phyloP scores from a whole-genome alignment of 1,140 invertebrate genomes.

The Drosophila melanica region DNA sequence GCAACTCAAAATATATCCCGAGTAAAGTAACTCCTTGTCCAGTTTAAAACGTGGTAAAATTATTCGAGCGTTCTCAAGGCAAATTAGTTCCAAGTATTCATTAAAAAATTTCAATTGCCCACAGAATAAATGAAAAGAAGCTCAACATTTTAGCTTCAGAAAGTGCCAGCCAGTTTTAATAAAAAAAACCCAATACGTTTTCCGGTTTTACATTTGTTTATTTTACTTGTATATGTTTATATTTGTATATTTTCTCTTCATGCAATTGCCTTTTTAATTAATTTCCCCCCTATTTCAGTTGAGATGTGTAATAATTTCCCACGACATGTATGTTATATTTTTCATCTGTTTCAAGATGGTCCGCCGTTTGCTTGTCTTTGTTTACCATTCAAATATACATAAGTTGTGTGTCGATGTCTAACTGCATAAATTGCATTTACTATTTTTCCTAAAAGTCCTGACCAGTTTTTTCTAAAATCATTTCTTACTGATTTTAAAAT shows the following conservation, averaged over 20 bases:
- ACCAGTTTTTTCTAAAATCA: constrained; percentile 35
- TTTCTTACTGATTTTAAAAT: constrained; percentile 27
- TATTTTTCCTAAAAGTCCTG: constrained; percentile 39
- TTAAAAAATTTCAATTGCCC: too few species aligned
- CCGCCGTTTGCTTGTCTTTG: constrained; percentile 16
- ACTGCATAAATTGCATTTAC: constrained; percentile 30
- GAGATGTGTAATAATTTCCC: constrained; percentile 24
- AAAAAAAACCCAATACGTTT: neutral
- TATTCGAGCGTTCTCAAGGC: too few species aligned
- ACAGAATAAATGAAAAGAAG: too few species aligned
- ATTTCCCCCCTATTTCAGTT: constrained; percentile 22
- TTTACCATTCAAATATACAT: constrained; percentile 21
- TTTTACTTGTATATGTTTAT: constrained; percentile 47
- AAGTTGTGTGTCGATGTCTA: constrained; percentile 34
- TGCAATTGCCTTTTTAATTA: constrained; percentile 30
- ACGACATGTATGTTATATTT: constrained; percentile 27
- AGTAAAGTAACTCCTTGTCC: too few species aligned
- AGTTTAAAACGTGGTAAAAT: too few species aligned
- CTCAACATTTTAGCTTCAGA: too few species aligned
- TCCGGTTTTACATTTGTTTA: constrained; percentile 37
- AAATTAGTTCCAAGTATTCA: too few species aligned
- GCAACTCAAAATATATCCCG: too few species aligned
- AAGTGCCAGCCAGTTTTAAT: neutral
- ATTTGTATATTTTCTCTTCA: constrained; percentile 39
- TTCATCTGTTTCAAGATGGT: constrained; percentile 39